Evolutionary conservation across 2,888 invertebrate genomes (phyloP), one percentile per base, ranked within the genome.

Genomic region (Allolobophora icterica): DNA sequence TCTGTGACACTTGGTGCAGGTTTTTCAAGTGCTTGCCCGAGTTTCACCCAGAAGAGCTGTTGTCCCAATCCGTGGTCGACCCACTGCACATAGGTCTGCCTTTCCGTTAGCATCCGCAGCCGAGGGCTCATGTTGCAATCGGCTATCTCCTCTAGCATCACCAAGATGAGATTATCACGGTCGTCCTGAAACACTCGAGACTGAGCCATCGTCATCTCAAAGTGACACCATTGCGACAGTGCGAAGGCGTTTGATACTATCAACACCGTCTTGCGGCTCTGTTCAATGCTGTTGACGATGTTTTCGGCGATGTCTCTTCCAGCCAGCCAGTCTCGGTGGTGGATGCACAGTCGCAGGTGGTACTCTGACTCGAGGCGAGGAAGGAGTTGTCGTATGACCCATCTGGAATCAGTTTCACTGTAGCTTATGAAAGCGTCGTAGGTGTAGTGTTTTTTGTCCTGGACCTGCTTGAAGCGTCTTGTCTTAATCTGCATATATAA

Each of bases 351-450:
- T 89, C 96, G 96, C 92, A 97, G 95, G 17, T 38, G 87, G 38
- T 92, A 92, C 30, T 96, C 95, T 38, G 33, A 35, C 0, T 97
- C 97, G 19, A 97, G 95, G 90, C 96, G 96, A 0, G 97, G 97
- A 30, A 97, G 94, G 0, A 97, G 95, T 21, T 96, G 95, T 38
- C 97, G 96, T 90, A 97, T 94, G 5, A 97, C 96, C 97, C 97
- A 97, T 0, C 95, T 94, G 0, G 96, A 95, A 93, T 97, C 97
- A 84, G 96, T 96, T 90, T 97, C 96, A 93, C 96, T 97, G 93
- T 97, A 97, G 0, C 97, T 97, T 0, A 97, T 96, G 93, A 97
- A 97, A 0, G 97, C 96, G 92, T 97, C 97, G 93, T 97, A 97
- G 34, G 96, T 93, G 91, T 94, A 95, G 6, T 91, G 89, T 38